Evolutionary conservation across 1,140 invertebrate genomes (phyloP).

Genomic region (Oedothorax gibbosus): DNA sequence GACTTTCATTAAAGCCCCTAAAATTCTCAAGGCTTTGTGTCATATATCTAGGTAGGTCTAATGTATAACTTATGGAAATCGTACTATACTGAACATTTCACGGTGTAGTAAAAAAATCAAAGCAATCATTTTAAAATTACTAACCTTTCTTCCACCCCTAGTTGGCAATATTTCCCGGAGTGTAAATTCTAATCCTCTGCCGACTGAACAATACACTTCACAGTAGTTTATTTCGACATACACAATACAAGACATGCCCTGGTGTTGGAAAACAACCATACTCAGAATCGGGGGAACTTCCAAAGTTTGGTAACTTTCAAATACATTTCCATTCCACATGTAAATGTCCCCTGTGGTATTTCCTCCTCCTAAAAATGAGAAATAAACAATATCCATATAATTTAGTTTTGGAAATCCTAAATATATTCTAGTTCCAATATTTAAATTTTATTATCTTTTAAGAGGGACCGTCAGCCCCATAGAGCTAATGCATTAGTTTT

Average conservation of each 20-base stretch:
- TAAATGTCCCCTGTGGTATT: constrained; percentile 29
- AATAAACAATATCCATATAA: too few relatives aligned
- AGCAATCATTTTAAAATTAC: not conserved
- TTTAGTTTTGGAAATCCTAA: too few relatives aligned
- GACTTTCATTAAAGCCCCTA: too few relatives aligned
- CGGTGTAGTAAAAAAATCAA: not conserved
- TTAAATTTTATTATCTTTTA: too few relatives aligned
- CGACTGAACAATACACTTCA: constrained; percentile 24
- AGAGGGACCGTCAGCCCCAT: too few relatives aligned
- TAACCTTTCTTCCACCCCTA: constrained; percentile 34
- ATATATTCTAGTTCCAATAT: too few relatives aligned
- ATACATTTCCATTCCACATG: not conserved
- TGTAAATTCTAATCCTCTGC: not conserved
- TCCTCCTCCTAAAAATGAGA: not conserved
- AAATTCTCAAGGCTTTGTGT: too few relatives aligned
- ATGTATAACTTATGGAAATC: not conserved
- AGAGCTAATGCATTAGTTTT: too few relatives aligned
- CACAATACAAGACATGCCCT: not conserved
- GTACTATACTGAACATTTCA: not conserved
- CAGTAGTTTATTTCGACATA: not conserved
- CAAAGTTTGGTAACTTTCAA: constrained; percentile 28
- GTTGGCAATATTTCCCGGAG: constrained; percentile 15
- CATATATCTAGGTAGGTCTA: too few relatives aligned
- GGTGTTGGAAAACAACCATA: constrained; percentile 38
- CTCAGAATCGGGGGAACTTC: not conserved